Evolutionary conservation across 1,140 invertebrate genomes (phyloP).

Genomic region (Sinella curviseta): DNA sequence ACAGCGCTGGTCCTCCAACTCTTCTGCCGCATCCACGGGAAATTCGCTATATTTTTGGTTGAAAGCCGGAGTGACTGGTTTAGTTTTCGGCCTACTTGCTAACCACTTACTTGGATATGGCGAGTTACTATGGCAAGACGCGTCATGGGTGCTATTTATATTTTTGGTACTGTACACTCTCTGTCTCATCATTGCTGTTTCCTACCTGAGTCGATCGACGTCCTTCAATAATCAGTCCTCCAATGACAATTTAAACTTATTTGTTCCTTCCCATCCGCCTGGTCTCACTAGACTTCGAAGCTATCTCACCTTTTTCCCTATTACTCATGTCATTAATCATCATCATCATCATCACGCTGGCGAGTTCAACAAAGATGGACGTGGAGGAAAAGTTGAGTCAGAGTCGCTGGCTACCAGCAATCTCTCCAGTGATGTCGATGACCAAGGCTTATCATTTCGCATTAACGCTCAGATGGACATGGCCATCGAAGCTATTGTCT

Average conservation of each 20-base stretch:
- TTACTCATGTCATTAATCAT: conserved; percentile 40
- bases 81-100: conserved; percentile 4
- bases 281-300: conserved; percentile 29
- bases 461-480: conserved; percentile 37
- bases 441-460: conserved; percentile 12
- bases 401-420: not conserved
- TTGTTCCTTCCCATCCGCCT: not conserved
- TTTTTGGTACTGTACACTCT: conserved; percentile 21
- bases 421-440: not conserved
- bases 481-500: conserved; percentile 39
- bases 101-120: not conserved
- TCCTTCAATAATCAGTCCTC: not conserved
- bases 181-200: not conserved
- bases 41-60: not conserved
- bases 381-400: conserved; percentile 17
- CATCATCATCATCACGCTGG: conserved; percentile 14
- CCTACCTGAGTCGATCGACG: conserved; percentile 1
- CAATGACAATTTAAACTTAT: not conserved
- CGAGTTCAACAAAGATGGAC: not conserved
- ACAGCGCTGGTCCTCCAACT: not conserved
- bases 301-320: conserved; percentile 40
- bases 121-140: not conserved
- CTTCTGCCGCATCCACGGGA: not conserved
- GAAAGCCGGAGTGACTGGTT: not conserved
- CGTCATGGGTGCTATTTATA: not conserved